Evolutionary conservation across 2,888 invertebrate genomes (phyloP).

Genomic region (Latrodectus elegans): DNA sequence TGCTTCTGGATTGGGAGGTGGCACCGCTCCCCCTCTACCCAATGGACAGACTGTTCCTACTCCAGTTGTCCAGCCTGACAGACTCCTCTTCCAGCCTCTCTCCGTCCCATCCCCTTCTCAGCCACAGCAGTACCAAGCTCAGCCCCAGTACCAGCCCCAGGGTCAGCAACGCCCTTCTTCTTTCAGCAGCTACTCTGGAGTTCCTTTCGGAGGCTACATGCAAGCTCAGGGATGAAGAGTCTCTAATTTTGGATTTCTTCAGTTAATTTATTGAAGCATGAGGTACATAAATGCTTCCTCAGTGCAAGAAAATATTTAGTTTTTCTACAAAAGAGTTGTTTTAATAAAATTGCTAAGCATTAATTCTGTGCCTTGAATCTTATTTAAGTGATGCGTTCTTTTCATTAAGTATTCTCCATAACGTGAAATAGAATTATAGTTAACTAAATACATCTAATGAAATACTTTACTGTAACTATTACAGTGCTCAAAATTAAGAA

Average conservation of each 20-base stretch:
- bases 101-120: neutral
- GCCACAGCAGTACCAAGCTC: constrained; percentile 12
- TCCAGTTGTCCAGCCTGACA: constrained; percentile 9
- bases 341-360: constrained; percentile 10
- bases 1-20: constrained; percentile 57
- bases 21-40: constrained; percentile 15
- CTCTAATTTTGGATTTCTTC: neutral
- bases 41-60: neutral
- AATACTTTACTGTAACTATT: no score
- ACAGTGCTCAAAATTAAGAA: no score
- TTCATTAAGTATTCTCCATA: no score
- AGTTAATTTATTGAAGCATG: neutral
- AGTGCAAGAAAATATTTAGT: neutral
- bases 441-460: no score
- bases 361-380: neutral
- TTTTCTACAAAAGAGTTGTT: constrained; percentile 3
- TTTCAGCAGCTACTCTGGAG: constrained; percentile 7
- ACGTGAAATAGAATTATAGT: no score
- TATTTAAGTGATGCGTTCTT: neutral
- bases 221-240: constrained; percentile 16
- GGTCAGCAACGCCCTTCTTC: neutral
- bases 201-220: constrained; percentile 28
- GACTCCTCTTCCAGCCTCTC: neutral
- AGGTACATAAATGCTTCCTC: neutral
- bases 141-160: constrained; percentile 16